These are phyloP conservation scores for Congeria kusceri DNA, from an alignment of 2,888 invertebrate genomes.

Conservation along the genomic window DNA sequence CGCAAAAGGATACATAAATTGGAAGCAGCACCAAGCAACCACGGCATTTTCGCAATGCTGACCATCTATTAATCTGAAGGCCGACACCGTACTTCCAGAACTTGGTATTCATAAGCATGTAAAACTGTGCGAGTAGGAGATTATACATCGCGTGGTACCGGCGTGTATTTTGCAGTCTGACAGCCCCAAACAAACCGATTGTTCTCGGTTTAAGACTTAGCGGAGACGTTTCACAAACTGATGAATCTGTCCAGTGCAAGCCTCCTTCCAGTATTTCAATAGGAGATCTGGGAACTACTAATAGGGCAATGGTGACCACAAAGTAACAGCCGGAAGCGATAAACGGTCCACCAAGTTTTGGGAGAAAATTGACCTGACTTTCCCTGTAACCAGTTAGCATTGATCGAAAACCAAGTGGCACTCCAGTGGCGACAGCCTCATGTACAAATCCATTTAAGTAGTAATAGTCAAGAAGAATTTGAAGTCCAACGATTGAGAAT, in stretches of 20 bases:
- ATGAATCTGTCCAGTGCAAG: not conserved
- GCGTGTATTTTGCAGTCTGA: constrained; percentile 14
- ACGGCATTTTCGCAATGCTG: not conserved
- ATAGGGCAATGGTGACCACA: constrained; percentile 28
- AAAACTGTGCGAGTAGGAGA: constrained; percentile 43
- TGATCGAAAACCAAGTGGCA: constrained; percentile 63
- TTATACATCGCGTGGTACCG: constrained; percentile 48
- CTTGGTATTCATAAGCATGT: constrained; percentile 53
- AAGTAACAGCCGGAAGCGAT: constrained; percentile 47
- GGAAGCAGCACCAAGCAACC: constrained; percentile 10
- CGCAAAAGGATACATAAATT: constrained; percentile 41
- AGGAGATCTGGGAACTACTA: constrained; percentile 44
- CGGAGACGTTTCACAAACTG: constrained; percentile 2
- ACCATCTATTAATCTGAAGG: constrained; percentile 42
- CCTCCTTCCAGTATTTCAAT: constrained; percentile 26
- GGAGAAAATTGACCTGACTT: constrained; percentile 54
- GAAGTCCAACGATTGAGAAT: constrained; percentile 45
- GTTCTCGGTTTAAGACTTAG: not conserved
- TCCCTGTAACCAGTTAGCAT: constrained; percentile 57
- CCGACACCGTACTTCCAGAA: constrained; percentile 51
- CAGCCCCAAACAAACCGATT: constrained; percentile 43
- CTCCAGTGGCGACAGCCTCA: constrained; percentile 56
- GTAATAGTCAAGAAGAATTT: constrained; percentile 52
- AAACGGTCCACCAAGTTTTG: constrained; percentile 59
- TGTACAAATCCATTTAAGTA: constrained; percentile 44